Percentiles rank a stretch among this genome's conserved stretches.
Evolutionary conservation across 2,113 vertebrate species (phyloP).

Genomic region (cattle (Bos taurus)): DNA sequence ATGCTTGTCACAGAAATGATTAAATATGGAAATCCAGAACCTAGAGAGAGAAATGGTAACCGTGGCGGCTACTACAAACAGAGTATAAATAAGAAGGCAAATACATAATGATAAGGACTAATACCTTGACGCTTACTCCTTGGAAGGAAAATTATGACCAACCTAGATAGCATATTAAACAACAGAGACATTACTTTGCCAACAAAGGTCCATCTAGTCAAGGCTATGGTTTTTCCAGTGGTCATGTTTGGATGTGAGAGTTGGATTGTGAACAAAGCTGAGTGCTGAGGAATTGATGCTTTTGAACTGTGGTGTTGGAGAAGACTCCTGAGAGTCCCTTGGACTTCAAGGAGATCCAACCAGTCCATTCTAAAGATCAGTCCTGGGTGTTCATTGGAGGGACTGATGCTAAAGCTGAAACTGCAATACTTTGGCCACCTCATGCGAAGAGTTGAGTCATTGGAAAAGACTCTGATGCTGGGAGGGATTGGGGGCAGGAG

Average conservation of each 20-base stretch:
- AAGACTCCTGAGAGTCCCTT: too few species aligned
- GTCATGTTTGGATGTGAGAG: not conserved
- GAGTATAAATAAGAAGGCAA: not conserved
- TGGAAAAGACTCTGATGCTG: too few species aligned
- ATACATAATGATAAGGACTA: not conserved
- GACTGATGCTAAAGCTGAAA: too few species aligned
- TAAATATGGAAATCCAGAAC: not conserved
- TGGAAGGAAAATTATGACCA: not conserved
- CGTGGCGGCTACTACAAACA: not conserved
- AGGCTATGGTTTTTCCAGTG: not conserved
- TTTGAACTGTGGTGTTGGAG: too few species aligned
- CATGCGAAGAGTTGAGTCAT: too few species aligned
- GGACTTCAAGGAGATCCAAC: too few species aligned
- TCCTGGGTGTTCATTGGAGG: too few species aligned
- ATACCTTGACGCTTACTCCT: accelerated
- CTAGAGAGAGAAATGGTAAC: not conserved
- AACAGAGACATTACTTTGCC: not conserved
- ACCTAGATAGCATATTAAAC: not conserved
- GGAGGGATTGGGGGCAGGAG: too few species aligned
- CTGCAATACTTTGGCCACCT: too few species aligned
- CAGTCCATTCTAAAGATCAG: too few species aligned
- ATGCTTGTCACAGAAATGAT: not conserved
- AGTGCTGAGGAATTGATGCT: not conserved
- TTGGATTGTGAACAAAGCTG: not conserved
- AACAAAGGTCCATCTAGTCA: not conserved